A percentile compares a stretch with the other conserved stretches of the same genome.
Evolutionary conservation across 2,888 invertebrate genomes (phyloP).

Genomic region (Ormia ochracea): DNA sequence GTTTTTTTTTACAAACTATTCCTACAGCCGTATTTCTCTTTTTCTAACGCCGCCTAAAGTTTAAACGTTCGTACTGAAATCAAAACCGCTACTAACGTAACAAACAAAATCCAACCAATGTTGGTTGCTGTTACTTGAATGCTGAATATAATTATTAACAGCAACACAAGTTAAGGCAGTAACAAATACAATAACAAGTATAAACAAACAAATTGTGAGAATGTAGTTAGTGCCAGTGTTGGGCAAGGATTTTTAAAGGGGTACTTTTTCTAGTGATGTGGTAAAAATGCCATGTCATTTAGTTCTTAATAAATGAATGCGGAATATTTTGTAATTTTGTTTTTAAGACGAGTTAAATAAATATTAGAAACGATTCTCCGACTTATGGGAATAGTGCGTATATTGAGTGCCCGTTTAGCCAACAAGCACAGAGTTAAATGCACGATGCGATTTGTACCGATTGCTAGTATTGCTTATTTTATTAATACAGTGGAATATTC

Average conservation of each 20-base stretch:
- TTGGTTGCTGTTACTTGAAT: constrained; percentile 44
- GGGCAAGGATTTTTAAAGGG: constrained; percentile 9
- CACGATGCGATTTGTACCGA: too few species aligned
- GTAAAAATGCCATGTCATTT: neutral
- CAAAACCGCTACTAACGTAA: constrained; percentile 60
- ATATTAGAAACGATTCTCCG: too few species aligned
- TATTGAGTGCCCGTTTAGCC: too few species aligned
- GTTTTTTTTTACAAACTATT: neutral
- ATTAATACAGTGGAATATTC: too few species aligned
- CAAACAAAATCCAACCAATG: constrained; percentile 41
- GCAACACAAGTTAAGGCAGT: neutral
- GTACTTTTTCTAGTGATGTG: neutral
- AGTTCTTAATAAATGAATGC: too few species aligned
- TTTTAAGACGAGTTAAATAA: too few species aligned
- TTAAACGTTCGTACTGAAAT: constrained; percentile 48
- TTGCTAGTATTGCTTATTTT: too few species aligned
- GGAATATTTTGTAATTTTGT: too few species aligned
- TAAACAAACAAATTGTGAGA: constrained; percentile 27
- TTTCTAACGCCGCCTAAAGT: constrained; percentile 26
- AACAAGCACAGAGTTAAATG: too few species aligned
- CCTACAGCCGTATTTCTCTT: neutral
- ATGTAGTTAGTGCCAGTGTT: constrained; percentile 27
- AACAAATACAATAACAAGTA: neutral
- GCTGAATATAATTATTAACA: constrained; percentile 30
- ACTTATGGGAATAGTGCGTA: too few species aligned